Evolutionary conservation across 2,888 invertebrate genomes (phyloP).

Genomic region (Tachina fera): DNA sequence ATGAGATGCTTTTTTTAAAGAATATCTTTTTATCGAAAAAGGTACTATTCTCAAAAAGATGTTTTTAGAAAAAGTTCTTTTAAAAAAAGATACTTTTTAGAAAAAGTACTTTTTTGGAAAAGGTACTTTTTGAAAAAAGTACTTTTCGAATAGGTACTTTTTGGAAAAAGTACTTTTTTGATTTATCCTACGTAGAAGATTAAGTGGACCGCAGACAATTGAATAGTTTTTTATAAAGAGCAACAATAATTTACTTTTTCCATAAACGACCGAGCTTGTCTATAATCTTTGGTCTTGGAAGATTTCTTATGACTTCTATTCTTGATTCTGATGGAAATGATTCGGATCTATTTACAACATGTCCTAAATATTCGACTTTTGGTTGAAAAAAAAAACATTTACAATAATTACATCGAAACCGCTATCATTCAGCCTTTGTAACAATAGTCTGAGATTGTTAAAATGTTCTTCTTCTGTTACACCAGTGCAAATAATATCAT

Average conservation of each 20-base stretch:
- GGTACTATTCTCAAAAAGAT: too few species aligned
- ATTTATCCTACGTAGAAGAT: neutral
- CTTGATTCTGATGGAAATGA: neutral
- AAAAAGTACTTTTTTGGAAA: too few species aligned
- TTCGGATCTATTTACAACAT: constrained; percentile 1
- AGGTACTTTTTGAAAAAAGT: too few species aligned
- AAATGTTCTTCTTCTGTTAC: neutral
- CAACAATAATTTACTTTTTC: constrained; percentile 1
- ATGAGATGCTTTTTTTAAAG: too few species aligned
- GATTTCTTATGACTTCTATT: too few species aligned
- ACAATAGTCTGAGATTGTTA: neutral
- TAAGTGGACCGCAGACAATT: neutral
- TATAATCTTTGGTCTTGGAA: neutral
- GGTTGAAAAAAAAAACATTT: constrained; percentile 12
- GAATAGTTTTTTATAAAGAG: neutral
- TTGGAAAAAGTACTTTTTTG: too few species aligned
- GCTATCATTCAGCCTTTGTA: neutral
- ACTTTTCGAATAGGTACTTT: too few species aligned
- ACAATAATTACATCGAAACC: neutral
- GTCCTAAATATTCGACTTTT: neutral
- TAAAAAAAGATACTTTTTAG: too few species aligned
- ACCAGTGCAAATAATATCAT: neutral
- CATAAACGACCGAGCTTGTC: neutral
- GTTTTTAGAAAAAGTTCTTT: too few species aligned
- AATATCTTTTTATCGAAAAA: too few species aligned